Base-by-base conservation (phyloP, 2,797 vertebrate genomes). In the Picus viridis region DNA sequence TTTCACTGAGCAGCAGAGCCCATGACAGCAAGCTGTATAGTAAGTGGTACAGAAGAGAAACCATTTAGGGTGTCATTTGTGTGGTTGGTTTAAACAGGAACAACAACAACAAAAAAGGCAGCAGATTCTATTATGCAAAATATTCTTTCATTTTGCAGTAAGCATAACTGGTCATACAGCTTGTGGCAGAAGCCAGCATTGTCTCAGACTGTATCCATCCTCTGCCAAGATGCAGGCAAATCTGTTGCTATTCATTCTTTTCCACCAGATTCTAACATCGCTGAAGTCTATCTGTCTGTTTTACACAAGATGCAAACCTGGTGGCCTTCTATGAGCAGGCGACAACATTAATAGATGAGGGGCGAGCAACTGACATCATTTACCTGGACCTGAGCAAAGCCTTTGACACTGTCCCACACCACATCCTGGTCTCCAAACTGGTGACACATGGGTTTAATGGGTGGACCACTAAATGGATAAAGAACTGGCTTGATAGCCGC, bases 201-300 rank as follows among this genome's bases (percentile, higher is more conserved):
- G 65, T 79, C 56, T 92, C 76, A 92, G 80, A 45, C 22, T 63
- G 43, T 45, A 91, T 65, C 47, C 7, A 1, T 88, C 16, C 67
- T 77, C 83, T 88, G 79, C 70, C 76, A 94, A 26, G 56, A 76
- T 93, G 39, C 89, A 83, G 74, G 57, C 67, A 85, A 93, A 91
- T 88, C 36, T 81, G 83, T 67, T 70, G 57, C 32, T 72, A 70
- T 76, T 91, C 45, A 78, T 81, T 89, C 67, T 81, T 86, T 64
- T 93, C 47, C 63, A 78, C 83, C 72, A 83, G 49, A 79, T 20
- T 70, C 13, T 62, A 90, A 85, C 36, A 41, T 16, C 39, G 53
- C 29, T 83, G 6, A 79, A 77, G 43, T 34, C 10, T 54, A 74
- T 69, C 23, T 83, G 76, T 85, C 26, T 83, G 76, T 85, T 70